phyloP scores from a whole-genome alignment of 2,113 vertebrate genomes.

The Phaetusa simplex region DNA sequence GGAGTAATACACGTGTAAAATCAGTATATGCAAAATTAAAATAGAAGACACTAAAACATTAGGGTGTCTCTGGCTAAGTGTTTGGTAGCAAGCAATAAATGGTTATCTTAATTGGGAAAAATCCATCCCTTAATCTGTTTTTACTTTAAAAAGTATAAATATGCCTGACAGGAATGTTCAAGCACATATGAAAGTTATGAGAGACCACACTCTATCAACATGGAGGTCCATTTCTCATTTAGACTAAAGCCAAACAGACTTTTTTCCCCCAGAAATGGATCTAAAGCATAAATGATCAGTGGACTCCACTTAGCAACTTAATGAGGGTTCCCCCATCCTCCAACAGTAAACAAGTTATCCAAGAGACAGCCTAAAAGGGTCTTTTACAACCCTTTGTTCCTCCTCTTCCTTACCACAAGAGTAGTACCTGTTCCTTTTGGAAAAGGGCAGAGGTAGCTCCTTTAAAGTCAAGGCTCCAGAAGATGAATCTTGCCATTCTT shows the following conservation, averaged over 20 bases:
- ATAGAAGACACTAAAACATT: not conserved
- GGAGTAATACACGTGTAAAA: not conserved
- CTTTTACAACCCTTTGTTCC: not conserved
- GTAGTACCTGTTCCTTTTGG: not conserved
- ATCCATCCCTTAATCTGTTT: slow-evolving; percentile 23
- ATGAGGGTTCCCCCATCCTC: not conserved
- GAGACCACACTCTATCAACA: not conserved
- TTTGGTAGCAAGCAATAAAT: not conserved
- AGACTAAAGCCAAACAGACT: not conserved
- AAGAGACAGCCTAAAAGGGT: not conserved
- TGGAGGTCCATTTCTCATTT: not conserved
- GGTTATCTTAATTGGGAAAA: slow-evolving; percentile 45
- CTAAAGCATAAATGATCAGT: not conserved
- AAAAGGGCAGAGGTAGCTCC: not conserved
- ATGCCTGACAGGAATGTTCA: not conserved
- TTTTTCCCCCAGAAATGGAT: not conserved
- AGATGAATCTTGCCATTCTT: no score
- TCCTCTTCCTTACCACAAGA: not conserved
- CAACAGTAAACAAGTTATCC: not conserved
- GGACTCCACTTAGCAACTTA: not conserved
- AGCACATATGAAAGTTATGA: not conserved
- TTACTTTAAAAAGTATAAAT: slow-evolving; percentile 26
- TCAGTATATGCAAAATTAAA: not conserved
- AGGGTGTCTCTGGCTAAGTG: not conserved
- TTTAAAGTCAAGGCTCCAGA: not conserved